These are phyloP conservation scores for Anthopleura sola DNA, from an alignment of 64 coral and sea anemone genomes.

Conservation along the genomic window DNA sequence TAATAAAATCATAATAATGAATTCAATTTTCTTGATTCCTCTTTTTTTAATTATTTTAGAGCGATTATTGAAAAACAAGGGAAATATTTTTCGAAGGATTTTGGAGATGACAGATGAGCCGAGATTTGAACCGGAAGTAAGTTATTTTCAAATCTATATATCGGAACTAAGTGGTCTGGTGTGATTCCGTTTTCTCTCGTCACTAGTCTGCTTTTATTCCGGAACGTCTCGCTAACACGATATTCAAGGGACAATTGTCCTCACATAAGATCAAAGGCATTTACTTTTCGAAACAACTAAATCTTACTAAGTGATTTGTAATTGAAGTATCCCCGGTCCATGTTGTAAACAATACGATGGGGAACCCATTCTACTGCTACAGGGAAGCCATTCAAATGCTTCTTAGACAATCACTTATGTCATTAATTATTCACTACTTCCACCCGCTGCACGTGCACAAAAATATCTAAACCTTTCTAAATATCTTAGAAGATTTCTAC, in stretches of 20 bases:
- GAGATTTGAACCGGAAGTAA: constrained; percentile 2
- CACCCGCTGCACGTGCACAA: constrained; percentile 11
- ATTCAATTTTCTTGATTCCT: neutral
- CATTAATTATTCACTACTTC: neutral
- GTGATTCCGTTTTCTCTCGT: neutral
- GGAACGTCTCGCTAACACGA: neutral
- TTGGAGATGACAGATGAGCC: neutral
- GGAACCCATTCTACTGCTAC: constrained; percentile 69
- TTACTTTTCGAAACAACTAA: neutral
- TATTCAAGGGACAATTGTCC: constrained; percentile 6
- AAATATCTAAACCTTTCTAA: neutral
- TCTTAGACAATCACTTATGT: neutral
- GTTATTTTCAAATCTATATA: neutral
- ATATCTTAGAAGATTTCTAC: constrained; percentile 7
- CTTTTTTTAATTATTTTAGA: neutral
- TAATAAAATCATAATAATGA: neutral
- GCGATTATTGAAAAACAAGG: neutral
- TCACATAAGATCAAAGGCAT: neutral
- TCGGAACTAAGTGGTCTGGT: neutral
- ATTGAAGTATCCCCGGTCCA: neutral
- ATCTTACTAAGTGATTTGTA: neutral
- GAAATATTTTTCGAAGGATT: neutral
- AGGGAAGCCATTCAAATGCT: constrained; percentile 36
- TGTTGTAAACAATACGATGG: neutral
- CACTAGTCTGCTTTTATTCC: neutral